phyloP scores from a whole-genome alignment of 2,797 vertebrate species.

The Pseudomugil tenellus region DNA sequence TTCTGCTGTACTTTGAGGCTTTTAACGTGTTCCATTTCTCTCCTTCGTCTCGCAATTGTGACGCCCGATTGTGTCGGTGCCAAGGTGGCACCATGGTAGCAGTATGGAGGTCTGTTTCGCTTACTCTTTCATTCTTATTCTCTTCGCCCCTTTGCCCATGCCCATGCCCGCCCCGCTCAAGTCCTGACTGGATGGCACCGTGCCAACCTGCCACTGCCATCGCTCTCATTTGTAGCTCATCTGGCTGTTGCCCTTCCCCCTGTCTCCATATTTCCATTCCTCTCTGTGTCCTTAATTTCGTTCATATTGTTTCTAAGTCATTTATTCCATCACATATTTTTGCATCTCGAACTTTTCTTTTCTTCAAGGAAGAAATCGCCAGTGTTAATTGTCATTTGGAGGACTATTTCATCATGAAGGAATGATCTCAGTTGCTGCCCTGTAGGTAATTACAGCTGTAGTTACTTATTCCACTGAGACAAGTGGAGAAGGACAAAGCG shows the following conservation, averaged over 20 bases:
- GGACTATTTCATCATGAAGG: conserved; percentile 70
- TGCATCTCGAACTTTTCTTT: conserved; percentile 23
- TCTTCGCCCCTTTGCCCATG: conserved; percentile 79
- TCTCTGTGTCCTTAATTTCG: conserved; percentile 65
- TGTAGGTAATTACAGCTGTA: conserved; percentile 73
- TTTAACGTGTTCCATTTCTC: conserved; percentile 40
- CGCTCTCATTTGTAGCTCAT: conserved; percentile 97
- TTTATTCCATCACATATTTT: conserved; percentile 31
- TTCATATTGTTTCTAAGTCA: conserved; percentile 61
- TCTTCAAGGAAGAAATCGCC: background rate
- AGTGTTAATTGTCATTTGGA: conserved; percentile 41
- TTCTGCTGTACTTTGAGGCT: conserved; percentile 41
- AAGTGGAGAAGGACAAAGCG: conserved; percentile 57
- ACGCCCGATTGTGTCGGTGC: conserved; percentile 61
- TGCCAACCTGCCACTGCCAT: conserved; percentile 96
- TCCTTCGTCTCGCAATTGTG: conserved; percentile 39
- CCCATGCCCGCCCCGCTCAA: conserved; percentile 89
- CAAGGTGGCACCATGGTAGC: conserved; percentile 76
- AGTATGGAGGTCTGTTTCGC: conserved; percentile 78
- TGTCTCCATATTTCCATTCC: conserved; percentile 76
- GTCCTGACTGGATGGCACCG: conserved; percentile 99
- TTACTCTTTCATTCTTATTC: conserved; percentile 80
- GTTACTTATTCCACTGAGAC: conserved; percentile 78
- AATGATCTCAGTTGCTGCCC: conserved; percentile 57
- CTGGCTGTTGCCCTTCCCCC: conserved; percentile 87